Base-by-base conservation (phyloP, 1,140 invertebrate genomes). In the Eulimnadia texana region DNA sequence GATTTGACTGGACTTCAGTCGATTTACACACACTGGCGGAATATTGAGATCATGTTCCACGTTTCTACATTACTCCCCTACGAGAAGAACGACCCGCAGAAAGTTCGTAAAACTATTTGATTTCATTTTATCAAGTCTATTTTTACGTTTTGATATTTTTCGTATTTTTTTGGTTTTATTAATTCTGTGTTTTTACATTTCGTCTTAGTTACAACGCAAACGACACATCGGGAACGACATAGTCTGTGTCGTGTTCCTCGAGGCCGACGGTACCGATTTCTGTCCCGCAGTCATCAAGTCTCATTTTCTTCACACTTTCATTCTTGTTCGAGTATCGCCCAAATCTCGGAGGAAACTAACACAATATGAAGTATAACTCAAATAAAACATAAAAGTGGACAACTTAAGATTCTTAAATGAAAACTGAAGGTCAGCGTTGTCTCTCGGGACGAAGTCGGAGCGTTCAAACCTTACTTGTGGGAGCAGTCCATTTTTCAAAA, bases 391-490 rank as follows among this genome's bases (percentile, higher is more conserved):
- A n/a, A n/a, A n/a, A n/a, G n/a, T n/a, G n/a, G n/a, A n/a, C n/a
- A n/a, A n/a, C n/a, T n/a, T n/a, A n/a, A n/a, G n/a, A 11, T 58
- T 22, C 24, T 62, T 61, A 24, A 22, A 63, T 57, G 2, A 16
- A 19, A 62, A 20, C n/a, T n/a, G 13, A 65, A 76, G 75, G 79
- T 85, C 10, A 90, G 90, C 0, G 92, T 98, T 2, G 90, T 96
- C 20, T 94, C 93, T 0, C 79, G 94, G 52, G 92, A 97, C 72
- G 94, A 97, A 79, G 95, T 98, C 0, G 93, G 94, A 11, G 90
- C 89, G 58, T 98, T 97, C 78, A 96, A 96, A 70, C 93, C 93
- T 27, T 90, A 93, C 71, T 77, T 97, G 13, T 94, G 91, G 82
- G 88, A 92, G 71, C 88, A 93, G 72, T 90, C 88, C 55, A 84